Evolutionary conservation across 2,797 vertebrate species (phyloP), one percentile per base, ranked within the genome.

Genomic region (Cirrhinus molitorella): DNA sequence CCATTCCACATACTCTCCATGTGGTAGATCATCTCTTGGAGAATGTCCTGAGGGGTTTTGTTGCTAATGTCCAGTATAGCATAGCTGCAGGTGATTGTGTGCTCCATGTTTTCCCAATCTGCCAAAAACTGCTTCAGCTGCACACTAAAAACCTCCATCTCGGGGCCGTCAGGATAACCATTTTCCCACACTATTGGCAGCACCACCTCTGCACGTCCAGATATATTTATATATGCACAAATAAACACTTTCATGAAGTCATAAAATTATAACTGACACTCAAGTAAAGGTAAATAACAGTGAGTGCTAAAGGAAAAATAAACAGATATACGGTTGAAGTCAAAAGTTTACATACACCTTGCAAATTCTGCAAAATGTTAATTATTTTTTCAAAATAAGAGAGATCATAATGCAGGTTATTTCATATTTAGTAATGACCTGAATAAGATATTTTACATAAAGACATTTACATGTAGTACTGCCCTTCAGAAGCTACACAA

Each of bases 1-100:
- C 28, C 8, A 68, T 8, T 81, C 53, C 3, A 90, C 97, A 95
- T 93, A 99, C 98, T 95, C 88, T 98, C 94, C 96, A 99, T 95
- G 63, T 91, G 70, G 66, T 91, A 63, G 40, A 96, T 8, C 0
- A 90, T 91, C 88, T 96, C 95, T 84, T 94, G 88, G 84, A 98
- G 93, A 71, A 98, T 91, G 21, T 92, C 90, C 80, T 96, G 90
- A 14, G 96, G 94, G 83, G 89, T 96, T 93, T 95, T 96, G 61
- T 85, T 86, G 14, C 88, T 85, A 85, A 97, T 95, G 72, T 98
- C 96, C 89, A 98, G 84, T 1, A 85, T 70, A 7, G 49, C 84
- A 87, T 90, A 70, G 43, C 85, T 85, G 0, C 93, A 88, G 51
- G 19, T 70, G 79, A 96, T 84, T 80, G 65, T 8, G 0, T 80